Conservation (phyloP, 2,113 vertebrate species). For the Bubo bubo region DNA sequence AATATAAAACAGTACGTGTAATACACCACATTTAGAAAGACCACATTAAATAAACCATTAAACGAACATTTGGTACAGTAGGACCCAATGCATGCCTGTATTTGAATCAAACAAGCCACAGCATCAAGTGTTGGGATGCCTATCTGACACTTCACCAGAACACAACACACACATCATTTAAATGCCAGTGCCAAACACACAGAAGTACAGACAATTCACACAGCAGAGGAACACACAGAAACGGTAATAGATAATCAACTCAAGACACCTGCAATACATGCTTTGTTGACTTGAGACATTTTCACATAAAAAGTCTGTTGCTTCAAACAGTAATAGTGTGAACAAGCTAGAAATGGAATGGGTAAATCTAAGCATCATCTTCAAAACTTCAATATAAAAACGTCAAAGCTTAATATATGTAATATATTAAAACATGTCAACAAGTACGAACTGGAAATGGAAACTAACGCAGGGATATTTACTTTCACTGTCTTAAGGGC, state of each 20-base stretch:
- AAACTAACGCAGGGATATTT: not conserved
- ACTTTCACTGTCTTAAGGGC: not conserved
- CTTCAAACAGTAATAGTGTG: not conserved
- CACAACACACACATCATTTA: not conserved
- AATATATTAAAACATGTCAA: not conserved
- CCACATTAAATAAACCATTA: not conserved
- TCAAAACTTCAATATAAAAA: not conserved
- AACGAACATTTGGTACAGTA: not conserved
- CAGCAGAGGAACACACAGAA: not conserved
- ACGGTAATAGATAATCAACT: not conserved
- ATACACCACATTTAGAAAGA: not conserved
- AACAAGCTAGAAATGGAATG: not conserved
- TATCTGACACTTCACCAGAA: not conserved
- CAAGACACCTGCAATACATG: not conserved
- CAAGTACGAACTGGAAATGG: not conserved
- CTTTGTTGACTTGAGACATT: not conserved
- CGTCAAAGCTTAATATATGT: no score
- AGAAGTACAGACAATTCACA: not conserved
- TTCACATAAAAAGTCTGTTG: not conserved
- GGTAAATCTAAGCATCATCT: not conserved
- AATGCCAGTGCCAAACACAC: not conserved
- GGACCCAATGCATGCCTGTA: not conserved
- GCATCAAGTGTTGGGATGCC: not conserved
- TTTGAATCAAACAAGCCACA: not conserved
- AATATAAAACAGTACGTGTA: not conserved